Evolutionary conservation across 2,113 vertebrate genomes (phyloP).

Genomic region (Pantherophis guttatus): DNA sequence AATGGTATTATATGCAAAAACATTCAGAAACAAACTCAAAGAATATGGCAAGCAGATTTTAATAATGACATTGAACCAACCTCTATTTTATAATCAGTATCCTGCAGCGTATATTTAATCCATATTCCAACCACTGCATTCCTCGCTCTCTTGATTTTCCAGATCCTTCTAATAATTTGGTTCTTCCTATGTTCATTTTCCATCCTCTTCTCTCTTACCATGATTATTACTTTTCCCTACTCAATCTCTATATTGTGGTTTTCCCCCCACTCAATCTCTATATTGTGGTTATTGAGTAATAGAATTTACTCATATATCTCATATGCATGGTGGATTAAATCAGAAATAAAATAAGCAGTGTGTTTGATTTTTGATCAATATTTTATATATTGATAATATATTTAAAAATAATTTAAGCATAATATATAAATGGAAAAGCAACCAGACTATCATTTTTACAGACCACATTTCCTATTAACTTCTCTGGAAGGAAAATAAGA

Average conservation of each 20-base stretch:
- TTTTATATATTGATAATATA: not conserved
- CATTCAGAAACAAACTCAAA: not conserved
- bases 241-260: not conserved
- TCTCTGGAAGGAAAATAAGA: not conserved
- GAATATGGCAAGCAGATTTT: not conserved
- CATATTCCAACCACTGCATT: not conserved
- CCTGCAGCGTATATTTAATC: not conserved
- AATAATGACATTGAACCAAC: not conserved
- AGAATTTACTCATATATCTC: not conserved
- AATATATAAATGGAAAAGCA: not conserved
- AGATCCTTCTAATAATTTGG: not conserved
- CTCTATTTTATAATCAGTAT: not conserved
- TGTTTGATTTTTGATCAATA: not conserved
- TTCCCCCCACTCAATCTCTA: not conserved
- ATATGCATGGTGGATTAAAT: not conserved
- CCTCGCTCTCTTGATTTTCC: not conserved
- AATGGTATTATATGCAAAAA: not conserved
- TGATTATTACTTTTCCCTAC: not conserved
- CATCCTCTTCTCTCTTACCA: not conserved
- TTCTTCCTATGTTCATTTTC: not conserved
- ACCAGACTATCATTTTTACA: not conserved
- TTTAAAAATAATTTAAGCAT: not conserved
- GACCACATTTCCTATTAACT: not conserved
- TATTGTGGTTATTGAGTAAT: not conserved
- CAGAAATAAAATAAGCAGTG: not conserved